Percentiles rank a stretch among this genome's conserved stretches.
These are phyloP conservation scores for Drosophila nigrodunni DNA, from an alignment of 1,140 invertebrate species.

Conservation along the genomic window DNA sequence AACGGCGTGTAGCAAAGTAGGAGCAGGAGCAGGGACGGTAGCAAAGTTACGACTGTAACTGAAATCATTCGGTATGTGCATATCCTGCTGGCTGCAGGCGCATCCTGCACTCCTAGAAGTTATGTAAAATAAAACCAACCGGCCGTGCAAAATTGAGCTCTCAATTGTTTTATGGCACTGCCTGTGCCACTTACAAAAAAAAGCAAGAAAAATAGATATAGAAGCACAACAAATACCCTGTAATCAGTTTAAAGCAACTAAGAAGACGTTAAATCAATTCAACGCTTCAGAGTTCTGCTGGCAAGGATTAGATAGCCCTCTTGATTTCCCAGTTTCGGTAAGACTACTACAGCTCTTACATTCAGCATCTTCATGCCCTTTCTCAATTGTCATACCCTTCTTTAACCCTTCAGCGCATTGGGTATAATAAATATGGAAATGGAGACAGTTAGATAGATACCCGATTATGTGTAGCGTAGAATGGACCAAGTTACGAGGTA, in stretches of 20 bases:
- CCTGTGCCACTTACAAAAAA: constrained; percentile 41
- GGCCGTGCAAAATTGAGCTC: constrained; percentile 65
- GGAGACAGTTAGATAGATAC: background rate
- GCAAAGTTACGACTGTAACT: constrained; percentile 67
- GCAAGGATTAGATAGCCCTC: too few relatives aligned
- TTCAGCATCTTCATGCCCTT: too few relatives aligned
- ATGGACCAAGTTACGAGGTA: constrained; percentile 36
- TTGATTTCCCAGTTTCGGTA: too few relatives aligned
- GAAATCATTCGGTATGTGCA: constrained; percentile 58
- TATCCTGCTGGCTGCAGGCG: constrained; percentile 44
- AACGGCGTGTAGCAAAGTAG: too few relatives aligned
- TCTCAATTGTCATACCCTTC: background rate
- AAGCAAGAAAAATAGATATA: background rate
- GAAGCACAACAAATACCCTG: background rate
- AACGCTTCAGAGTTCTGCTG: too few relatives aligned
- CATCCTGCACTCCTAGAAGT: constrained; percentile 44
- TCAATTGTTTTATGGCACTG: constrained; percentile 71
- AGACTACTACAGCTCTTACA: too few relatives aligned
- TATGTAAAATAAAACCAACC: constrained; percentile 62
- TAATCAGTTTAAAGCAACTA: background rate
- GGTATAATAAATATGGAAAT: background rate
- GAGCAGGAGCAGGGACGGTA: constrained; percentile 24
- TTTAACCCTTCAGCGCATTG: background rate
- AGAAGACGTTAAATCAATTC: too few relatives aligned
- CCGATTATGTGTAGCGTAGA: constrained; percentile 36